These are phyloP conservation scores for Pollenia angustigena DNA, from an alignment of 2,888 invertebrate genomes.

Conservation along the genomic window DNA sequence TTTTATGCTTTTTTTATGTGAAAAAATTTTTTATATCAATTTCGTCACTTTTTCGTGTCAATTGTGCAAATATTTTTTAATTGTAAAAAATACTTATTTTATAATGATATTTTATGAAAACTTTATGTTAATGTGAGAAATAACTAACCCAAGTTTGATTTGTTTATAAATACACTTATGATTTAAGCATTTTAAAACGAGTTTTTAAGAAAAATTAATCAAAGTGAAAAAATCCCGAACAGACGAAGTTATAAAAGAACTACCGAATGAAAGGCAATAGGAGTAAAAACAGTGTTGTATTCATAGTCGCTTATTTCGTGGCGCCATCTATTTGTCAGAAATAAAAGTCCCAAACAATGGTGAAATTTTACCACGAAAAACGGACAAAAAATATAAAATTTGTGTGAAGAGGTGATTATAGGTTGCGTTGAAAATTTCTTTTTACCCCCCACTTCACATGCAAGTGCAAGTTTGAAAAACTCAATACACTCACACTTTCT, in stretches of 20 bases:
- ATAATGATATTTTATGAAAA: not conserved
- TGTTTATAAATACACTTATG: constrained; percentile 29
- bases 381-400: too few relatives aligned
- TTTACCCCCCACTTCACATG: too few relatives aligned
- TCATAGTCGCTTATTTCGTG: not conserved
- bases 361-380: too few relatives aligned
- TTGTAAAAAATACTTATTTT: not conserved
- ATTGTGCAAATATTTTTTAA: constrained; percentile 48
- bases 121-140: constrained; percentile 16
- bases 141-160: constrained; percentile 3
- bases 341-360: too few relatives aligned
- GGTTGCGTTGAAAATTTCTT: too few relatives aligned
- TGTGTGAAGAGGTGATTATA: too few relatives aligned
- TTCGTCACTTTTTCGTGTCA: constrained; percentile 64
- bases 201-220: constrained; percentile 51
- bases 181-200: constrained; percentile 55
- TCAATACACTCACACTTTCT: too few relatives aligned
- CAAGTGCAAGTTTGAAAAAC: too few relatives aligned
- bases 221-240: constrained; percentile 64
- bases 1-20: constrained; percentile 44
- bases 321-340: constrained; percentile 14
- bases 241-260: constrained; percentile 66
- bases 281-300: constrained; percentile 35
- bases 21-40: constrained; percentile 49
- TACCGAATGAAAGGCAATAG: constrained; percentile 60